phyloP scores from a whole-genome alignment of 2,113 vertebrate genomes.

The Microcebus murinus region DNA sequence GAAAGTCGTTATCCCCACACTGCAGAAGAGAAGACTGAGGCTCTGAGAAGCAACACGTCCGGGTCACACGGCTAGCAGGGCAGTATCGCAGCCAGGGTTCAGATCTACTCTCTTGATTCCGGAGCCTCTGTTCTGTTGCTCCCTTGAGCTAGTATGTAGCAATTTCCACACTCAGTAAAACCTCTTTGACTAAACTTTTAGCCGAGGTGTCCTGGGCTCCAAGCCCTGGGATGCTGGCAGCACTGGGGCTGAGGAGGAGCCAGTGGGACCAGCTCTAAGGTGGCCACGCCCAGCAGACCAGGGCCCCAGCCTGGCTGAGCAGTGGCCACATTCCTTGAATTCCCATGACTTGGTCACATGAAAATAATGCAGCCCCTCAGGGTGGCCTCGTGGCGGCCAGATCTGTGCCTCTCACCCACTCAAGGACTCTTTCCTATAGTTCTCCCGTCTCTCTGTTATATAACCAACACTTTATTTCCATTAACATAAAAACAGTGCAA shows the following conservation, averaged over 20 bases:
- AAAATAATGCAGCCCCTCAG: neutral
- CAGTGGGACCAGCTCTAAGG: neutral
- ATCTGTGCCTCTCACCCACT: neutral
- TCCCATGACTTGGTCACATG: neutral
- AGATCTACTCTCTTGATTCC: neutral
- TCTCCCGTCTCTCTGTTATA: neutral
- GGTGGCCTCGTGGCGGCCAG: neutral
- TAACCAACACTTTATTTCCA: neutral
- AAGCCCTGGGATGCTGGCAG: neutral
- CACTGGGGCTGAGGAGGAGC: neutral
- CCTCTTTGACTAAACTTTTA: neutral
- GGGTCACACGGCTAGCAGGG: neutral
- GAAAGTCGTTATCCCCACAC: neutral
- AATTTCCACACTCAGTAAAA: neutral
- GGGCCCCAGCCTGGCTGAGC: neutral
- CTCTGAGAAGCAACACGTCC: no score
- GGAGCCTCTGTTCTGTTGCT: neutral
- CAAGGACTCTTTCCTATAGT: neutral
- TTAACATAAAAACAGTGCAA: rapidly evolving
- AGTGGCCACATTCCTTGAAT: slow-evolving; percentile 14
- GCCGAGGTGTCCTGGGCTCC: neutral
- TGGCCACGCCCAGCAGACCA: neutral
- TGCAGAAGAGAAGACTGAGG: neutral
- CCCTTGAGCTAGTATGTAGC: neutral
- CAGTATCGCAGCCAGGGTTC: neutral